Evolutionary conservation across 2,797 vertebrate genomes (phyloP).

Genomic region (Carcharodon carcharias): DNA sequence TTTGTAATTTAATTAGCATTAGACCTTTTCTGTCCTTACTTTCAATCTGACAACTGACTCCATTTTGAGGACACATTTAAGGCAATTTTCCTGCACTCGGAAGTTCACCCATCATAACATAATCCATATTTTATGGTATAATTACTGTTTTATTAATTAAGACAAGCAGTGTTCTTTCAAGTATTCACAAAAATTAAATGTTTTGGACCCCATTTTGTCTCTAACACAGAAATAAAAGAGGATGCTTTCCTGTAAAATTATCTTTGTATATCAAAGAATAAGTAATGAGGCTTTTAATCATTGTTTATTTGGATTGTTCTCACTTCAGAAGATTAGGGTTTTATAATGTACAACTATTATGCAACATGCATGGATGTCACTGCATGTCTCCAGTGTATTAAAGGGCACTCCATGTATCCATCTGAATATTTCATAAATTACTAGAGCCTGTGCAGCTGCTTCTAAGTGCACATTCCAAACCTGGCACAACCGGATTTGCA

Average conservation of each 20-base stretch:
- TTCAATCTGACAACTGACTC: not conserved
- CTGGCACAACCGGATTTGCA: not conserved
- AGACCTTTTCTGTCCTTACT: not conserved
- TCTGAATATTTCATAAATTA: not conserved
- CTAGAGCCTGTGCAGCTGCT: not conserved
- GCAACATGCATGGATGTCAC: not conserved
- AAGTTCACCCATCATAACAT: not conserved
- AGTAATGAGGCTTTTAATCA: not conserved
- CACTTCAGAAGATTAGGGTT: not conserved
- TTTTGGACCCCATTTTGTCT: not conserved
- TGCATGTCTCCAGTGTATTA: not conserved
- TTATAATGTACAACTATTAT: not conserved
- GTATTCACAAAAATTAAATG: not conserved
- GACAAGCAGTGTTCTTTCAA: not conserved
- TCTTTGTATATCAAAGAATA: not conserved
- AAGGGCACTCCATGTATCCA: not conserved
- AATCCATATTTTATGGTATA: not conserved
- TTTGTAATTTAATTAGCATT: not conserved
- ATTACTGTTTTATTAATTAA: not conserved
- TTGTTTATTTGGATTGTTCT: not conserved
- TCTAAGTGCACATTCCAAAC: not conserved
- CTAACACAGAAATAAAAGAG: not conserved
- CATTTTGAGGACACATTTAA: not conserved
- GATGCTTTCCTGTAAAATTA: not conserved
- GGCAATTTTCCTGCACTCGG: not conserved